Conservation (phyloP, 2,888 invertebrate genomes). For the Macroteleia sp. region DNA sequence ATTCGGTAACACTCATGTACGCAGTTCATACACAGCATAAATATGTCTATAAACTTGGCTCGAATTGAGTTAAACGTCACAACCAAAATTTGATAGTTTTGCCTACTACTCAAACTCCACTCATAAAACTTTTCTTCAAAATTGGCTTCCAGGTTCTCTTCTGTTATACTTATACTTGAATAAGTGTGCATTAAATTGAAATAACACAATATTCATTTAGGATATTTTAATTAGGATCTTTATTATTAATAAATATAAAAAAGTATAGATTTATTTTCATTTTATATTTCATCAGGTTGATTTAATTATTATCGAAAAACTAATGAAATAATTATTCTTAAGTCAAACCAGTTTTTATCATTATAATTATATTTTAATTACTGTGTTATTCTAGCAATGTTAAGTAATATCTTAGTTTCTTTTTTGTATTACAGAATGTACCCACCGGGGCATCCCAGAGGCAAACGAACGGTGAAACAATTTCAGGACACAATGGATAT, state of each 20-base stretch:
- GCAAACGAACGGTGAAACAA: slow-evolving; percentile 79
- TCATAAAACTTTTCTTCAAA: slow-evolving; percentile 28
- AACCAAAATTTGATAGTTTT: slow-evolving; percentile 36
- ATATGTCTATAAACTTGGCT: slow-evolving; percentile 37
- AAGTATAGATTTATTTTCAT: no score
- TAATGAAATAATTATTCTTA: no score
- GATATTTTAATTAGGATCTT: no score
- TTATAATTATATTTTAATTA: no score
- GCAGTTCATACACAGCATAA: slow-evolving; percentile 36
- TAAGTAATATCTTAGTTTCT: neutral
- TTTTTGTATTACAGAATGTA: slow-evolving; percentile 72
- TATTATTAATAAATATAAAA: no score
- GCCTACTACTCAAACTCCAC: slow-evolving; percentile 33
- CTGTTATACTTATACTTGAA: slow-evolving; percentile 40
- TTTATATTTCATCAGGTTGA: no score
- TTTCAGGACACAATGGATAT: slow-evolving; percentile 82
- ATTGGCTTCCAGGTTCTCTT: slow-evolving; percentile 52
- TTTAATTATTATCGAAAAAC: no score
- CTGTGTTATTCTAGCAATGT: no score
- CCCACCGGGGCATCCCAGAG: slow-evolving; percentile 75
- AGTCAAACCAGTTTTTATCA: no score
- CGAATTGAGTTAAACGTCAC: slow-evolving; percentile 65
- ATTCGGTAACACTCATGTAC: slow-evolving; percentile 29
- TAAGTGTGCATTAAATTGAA: slow-evolving; percentile 37
- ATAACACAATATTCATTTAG: no score